Percentiles rank a stretch among this genome's conserved stretches.
Conservation (phyloP, 2,888 invertebrate genomes). For the Pantelozetes paolii region DNA sequence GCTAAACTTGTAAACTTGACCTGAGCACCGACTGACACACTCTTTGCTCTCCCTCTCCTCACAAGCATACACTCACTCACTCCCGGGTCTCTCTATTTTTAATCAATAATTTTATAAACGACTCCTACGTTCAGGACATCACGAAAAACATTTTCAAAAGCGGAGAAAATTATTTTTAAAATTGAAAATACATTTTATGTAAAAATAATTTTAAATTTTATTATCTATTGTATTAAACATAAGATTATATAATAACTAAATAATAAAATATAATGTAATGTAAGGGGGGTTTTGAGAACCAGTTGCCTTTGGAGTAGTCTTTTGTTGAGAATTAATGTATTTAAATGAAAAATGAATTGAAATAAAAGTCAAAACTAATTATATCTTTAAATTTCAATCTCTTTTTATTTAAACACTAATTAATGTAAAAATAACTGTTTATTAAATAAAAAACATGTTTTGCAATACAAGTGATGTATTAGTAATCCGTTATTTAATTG, state of each 20-base stretch:
- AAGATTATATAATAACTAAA: neutral
- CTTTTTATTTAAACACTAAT: too few species aligned
- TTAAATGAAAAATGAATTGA: neutral
- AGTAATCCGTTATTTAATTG: too few species aligned
- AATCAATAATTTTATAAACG: neutral
- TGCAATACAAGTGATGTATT: too few species aligned
- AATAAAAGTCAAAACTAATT: neutral
- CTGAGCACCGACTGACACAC: slow-evolving; percentile 8
- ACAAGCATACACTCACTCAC: too few species aligned
- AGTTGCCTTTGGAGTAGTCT: neutral
- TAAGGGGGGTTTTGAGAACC: neutral
- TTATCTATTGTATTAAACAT: neutral
- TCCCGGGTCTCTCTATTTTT: slow-evolving; percentile 8
- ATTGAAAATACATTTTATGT: too few species aligned
- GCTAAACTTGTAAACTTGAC: slow-evolving; percentile 7
- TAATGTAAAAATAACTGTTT: too few species aligned
- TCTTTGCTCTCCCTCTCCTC: neutral
- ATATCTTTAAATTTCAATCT: neutral
- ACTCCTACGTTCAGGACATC: too few species aligned
- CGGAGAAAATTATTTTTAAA: too few species aligned
- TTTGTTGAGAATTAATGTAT: neutral
- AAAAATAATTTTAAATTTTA: neutral
- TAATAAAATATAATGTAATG: neutral
- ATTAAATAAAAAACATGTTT: too few species aligned
- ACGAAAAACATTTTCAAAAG: too few species aligned